Evolutionary conservation across 2,113 vertebrate species (phyloP).

Genomic region (Pteropus alecto): DNA sequence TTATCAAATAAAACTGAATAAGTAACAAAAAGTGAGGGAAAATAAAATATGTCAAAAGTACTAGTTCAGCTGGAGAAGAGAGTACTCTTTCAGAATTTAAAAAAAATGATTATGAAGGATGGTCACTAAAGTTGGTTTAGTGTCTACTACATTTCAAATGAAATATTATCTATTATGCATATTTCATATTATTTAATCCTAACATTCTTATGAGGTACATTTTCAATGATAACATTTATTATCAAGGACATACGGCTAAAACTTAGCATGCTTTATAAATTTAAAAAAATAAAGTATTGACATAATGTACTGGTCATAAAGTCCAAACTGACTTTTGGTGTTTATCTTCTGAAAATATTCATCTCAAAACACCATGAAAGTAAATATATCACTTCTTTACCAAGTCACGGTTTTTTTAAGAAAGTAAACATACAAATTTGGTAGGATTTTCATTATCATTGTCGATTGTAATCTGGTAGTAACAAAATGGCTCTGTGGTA

Average conservation of each 20-base stretch:
- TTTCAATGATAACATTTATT: background rate
- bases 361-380: background rate
- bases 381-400: slow-evolving; percentile 31
- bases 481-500: slow-evolving; percentile 3
- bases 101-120: background rate
- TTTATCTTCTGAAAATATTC: slow-evolving; percentile 29
- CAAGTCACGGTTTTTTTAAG: background rate
- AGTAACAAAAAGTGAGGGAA: background rate
- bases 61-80: background rate
- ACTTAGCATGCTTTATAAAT: background rate
- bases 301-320: background rate
- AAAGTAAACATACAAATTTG: slow-evolving; percentile 27
- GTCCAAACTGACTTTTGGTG: background rate
- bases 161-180: background rate
- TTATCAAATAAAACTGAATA: background rate
- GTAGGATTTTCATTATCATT: background rate
- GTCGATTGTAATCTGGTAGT: background rate
- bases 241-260: background rate
- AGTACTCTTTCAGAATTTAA: slow-evolving; percentile 2
- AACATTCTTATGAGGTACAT: background rate
- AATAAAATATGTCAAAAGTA: background rate
- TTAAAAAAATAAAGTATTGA: background rate
- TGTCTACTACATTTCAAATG: background rate
- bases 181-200: background rate
- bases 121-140: background rate